Conservation (phyloP, 2,888 invertebrate species). For the Nemotelus nigrinus region DNA sequence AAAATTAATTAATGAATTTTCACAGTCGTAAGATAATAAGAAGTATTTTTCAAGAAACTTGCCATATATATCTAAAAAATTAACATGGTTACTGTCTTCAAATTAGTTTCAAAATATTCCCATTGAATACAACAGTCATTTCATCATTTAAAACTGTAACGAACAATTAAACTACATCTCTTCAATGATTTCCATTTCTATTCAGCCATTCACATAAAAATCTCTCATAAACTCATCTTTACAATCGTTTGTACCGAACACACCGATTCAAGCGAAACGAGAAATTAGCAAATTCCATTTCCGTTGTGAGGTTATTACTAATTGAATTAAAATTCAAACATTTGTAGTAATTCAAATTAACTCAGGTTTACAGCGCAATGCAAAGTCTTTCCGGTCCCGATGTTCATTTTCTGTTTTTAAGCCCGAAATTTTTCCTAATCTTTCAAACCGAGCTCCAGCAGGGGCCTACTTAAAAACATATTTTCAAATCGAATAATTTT, state of each 20-base stretch:
- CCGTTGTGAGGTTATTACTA: background rate
- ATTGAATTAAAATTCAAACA: constrained; percentile 10
- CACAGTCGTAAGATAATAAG: no score
- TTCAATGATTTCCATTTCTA: no score
- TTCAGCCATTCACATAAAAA: background rate
- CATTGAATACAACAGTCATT: background rate
- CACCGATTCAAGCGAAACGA: background rate
- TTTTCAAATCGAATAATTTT: no score
- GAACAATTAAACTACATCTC: no score
- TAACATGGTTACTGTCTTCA: no score
- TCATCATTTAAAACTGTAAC: background rate
- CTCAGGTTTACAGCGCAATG: background rate
- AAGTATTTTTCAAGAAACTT: no score
- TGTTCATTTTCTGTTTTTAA: background rate
- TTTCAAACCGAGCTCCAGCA: no score
- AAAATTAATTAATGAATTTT: no score
- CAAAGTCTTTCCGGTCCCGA: background rate
- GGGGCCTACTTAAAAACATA: no score
- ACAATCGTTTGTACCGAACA: constrained; percentile 3
- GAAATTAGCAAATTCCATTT: background rate
- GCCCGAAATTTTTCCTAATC: no score
- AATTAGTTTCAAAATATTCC: no score
- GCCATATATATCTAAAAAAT: no score
- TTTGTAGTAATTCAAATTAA: constrained; percentile 12
- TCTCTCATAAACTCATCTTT: background rate